Evolutionary conservation across 2,113 vertebrate species (phyloP).

Genomic region (Barnardius zonarius): DNA sequence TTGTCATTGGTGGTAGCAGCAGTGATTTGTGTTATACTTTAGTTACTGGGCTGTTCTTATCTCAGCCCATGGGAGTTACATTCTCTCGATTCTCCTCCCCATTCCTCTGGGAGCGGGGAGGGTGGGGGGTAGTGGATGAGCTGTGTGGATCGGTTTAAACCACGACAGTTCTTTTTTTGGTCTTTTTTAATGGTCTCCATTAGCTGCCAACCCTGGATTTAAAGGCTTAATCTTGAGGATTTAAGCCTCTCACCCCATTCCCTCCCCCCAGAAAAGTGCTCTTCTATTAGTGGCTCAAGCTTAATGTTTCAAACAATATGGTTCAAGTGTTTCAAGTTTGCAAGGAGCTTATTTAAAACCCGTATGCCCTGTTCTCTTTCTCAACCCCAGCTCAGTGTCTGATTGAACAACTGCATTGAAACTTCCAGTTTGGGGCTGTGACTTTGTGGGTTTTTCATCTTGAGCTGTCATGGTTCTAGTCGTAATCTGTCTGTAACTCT

Average conservation of each 20-base stretch:
- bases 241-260: not conserved
- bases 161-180: too few relatives aligned
- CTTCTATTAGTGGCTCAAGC: not conserved
- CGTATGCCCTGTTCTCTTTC: not conserved
- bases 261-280: rapidly evolving
- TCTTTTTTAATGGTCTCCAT: too few relatives aligned
- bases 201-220: not conserved
- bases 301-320: not conserved
- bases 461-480: not conserved
- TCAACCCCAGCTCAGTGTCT: not conserved
- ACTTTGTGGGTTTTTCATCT: not conserved
- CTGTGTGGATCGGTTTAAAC: too few relatives aligned
- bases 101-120: too few relatives aligned
- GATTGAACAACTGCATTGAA: not conserved
- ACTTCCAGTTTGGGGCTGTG: not conserved
- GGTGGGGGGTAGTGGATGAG: too few relatives aligned
- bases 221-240: not conserved
- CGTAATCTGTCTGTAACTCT: not conserved
- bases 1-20: too few relatives aligned
- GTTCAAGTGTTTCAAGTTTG: not conserved
- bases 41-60: too few relatives aligned
- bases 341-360: not conserved
- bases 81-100: too few relatives aligned
- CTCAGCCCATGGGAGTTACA: too few relatives aligned
- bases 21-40: too few relatives aligned